Percentiles rank a stretch among this genome's conserved stretches.
phyloP scores from a whole-genome alignment of 2,888 invertebrate species.

The Orthosia gothica region DNA sequence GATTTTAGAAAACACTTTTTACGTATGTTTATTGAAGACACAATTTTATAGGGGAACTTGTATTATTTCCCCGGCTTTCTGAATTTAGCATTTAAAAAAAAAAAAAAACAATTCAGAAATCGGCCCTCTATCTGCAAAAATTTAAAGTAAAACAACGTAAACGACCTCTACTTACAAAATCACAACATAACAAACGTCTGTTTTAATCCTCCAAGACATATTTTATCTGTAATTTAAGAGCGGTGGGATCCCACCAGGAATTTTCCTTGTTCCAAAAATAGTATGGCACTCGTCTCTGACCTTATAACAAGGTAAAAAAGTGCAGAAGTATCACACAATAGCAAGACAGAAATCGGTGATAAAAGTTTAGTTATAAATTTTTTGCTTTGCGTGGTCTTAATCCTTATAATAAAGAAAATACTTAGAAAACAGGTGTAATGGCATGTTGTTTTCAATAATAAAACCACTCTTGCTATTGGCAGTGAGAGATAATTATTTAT shows the following conservation, averaged over 20 bases:
- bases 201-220: constrained; percentile 37
- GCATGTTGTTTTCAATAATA: too few relatives aligned
- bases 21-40: too few relatives aligned
- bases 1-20: not conserved
- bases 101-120: too few relatives aligned
- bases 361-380: not conserved
- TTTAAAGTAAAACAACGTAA: not conserved
- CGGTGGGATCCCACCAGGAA: constrained; percentile 42
- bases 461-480: too few relatives aligned
- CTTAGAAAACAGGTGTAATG: too few relatives aligned
- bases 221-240: constrained; percentile 56
- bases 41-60: too few relatives aligned
- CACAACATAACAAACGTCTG: constrained; percentile 14
- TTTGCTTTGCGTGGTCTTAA: not conserved
- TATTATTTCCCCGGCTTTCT: too few relatives aligned
- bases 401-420: too few relatives aligned
- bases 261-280: constrained; percentile 72
- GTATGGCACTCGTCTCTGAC: constrained; percentile 54
- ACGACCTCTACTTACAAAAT: constrained; percentile 4
- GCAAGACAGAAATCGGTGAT: not conserved
- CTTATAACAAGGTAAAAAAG: constrained; percentile 3
- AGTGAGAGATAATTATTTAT: too few relatives aligned
- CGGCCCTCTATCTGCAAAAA: not conserved
- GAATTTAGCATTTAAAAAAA: too few relatives aligned
- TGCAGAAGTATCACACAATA: constrained; percentile 28